phyloP scores from a whole-genome alignment of 2,113 vertebrate species.

The Chlorodrepanis virens region DNA sequence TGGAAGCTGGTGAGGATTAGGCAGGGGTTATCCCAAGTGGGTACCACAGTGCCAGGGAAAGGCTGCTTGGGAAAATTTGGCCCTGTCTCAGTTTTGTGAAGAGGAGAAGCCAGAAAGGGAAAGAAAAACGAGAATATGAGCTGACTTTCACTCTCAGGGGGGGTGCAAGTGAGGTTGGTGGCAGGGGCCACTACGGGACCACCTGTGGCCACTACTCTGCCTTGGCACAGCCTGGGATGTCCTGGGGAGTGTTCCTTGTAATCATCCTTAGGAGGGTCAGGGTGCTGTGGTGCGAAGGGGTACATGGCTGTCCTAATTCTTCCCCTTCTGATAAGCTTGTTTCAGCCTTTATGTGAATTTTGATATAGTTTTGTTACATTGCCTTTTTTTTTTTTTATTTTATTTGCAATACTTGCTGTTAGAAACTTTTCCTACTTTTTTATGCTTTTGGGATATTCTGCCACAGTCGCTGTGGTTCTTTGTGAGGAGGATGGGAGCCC shows the following conservation, averaged over 20 bases:
- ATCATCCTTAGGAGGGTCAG: not conserved
- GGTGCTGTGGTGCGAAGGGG: not conserved
- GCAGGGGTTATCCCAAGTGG: not conserved
- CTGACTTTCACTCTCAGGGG: not conserved
- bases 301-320: not conserved
- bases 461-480: not conserved
- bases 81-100: not conserved
- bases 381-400: not conserved
- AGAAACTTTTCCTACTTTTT: not conserved
- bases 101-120: not conserved
- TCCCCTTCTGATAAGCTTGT: not conserved
- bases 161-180: not conserved
- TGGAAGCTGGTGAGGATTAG: not conserved
- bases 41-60: not conserved
- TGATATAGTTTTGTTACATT: not conserved
- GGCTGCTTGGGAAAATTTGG: not conserved
- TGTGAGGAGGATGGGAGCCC: not conserved
- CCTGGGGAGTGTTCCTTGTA: not conserved
- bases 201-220: not conserved
- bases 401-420: not conserved
- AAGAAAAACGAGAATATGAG: not conserved
- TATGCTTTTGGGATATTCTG: not conserved
- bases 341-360: not conserved
- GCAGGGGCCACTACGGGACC: fast-evolving
- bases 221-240: not conserved